Evolutionary conservation across 2,888 invertebrate genomes (phyloP).

Genomic region (Eilema depressum): DNA sequence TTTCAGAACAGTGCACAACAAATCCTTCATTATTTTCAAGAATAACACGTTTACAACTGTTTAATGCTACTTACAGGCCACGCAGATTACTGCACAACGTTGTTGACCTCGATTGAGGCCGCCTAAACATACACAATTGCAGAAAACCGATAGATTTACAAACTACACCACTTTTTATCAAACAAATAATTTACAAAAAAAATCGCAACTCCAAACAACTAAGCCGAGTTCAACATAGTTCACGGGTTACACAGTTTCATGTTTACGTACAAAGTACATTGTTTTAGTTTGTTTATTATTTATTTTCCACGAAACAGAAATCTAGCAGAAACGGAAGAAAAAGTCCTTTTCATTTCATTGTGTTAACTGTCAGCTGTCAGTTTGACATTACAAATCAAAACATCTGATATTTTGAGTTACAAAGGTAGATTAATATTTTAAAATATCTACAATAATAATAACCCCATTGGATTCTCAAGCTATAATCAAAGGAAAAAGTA

Average conservation of each 20-base stretch:
- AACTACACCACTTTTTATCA: slow-evolving; percentile 31
- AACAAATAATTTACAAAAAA: slow-evolving; percentile 25
- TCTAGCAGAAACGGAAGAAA: slow-evolving; percentile 26
- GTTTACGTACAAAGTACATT: neutral
- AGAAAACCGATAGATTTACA: slow-evolving; percentile 55
- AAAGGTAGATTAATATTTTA: too few species aligned
- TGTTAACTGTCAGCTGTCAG: slow-evolving; percentile 29
- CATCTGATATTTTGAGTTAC: neutral
- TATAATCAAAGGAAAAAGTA: too few species aligned
- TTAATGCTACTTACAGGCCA: slow-evolving; percentile 41
- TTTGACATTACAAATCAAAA: slow-evolving; percentile 33
- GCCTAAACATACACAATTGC: slow-evolving; percentile 57
- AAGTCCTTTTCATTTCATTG: slow-evolving; percentile 45
- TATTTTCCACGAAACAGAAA: slow-evolving; percentile 23
- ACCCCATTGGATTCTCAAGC: too few species aligned
- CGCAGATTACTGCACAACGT: slow-evolving; percentile 48
- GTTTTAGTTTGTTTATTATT: slow-evolving; percentile 30
- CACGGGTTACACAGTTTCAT: slow-evolving; percentile 4
- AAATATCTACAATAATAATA: too few species aligned
- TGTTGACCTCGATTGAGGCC: slow-evolving; percentile 73
- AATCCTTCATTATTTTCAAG: neutral
- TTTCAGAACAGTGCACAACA: slow-evolving; percentile 18
- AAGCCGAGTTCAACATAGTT: slow-evolving; percentile 10
- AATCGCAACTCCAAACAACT: slow-evolving; percentile 24
- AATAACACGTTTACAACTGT: slow-evolving; percentile 25